A percentile compares a stretch with the other conserved stretches of the same genome.
phyloP scores from a whole-genome alignment of 2,888 invertebrate genomes.

The Morinoia aosen region DNA sequence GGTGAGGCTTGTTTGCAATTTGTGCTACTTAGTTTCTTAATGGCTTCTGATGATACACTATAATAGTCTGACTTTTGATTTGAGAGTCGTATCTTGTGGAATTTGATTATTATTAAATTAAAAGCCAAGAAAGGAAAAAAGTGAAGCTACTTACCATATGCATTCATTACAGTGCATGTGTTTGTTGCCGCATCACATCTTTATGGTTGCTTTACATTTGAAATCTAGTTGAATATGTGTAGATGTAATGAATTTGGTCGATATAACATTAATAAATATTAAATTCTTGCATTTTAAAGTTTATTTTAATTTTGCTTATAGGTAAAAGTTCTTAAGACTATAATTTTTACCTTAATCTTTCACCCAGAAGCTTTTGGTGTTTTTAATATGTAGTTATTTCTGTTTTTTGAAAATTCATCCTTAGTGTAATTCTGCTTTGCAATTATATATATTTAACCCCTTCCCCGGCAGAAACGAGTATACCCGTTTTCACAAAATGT shows the following conservation, averaged over 20 bases:
- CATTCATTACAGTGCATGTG: neutral
- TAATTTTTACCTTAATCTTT: too few species aligned
- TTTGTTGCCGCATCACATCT: neutral
- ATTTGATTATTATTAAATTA: neutral
- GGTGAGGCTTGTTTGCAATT: neutral
- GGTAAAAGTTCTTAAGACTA: too few species aligned
- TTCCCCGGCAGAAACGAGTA: too few species aligned
- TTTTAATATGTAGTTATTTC: too few species aligned
- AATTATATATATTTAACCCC: neutral
- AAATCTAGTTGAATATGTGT: neutral
- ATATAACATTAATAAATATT: neutral
- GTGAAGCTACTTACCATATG: neutral
- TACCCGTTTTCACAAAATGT: too few species aligned
- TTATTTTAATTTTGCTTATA: neutral
- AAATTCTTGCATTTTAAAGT: neutral
- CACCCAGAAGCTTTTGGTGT: too few species aligned
- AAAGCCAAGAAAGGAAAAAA: neutral
- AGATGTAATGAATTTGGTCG: neutral
- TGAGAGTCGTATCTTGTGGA: neutral
- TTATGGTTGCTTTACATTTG: neutral
- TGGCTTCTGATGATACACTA: neutral
- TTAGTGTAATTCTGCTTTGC: neutral
- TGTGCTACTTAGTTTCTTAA: neutral
- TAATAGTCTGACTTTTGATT: neutral
- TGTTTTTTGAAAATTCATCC: neutral